Conservation (phyloP, 2,888 invertebrate species). For the Nemotelus pantherinus region DNA sequence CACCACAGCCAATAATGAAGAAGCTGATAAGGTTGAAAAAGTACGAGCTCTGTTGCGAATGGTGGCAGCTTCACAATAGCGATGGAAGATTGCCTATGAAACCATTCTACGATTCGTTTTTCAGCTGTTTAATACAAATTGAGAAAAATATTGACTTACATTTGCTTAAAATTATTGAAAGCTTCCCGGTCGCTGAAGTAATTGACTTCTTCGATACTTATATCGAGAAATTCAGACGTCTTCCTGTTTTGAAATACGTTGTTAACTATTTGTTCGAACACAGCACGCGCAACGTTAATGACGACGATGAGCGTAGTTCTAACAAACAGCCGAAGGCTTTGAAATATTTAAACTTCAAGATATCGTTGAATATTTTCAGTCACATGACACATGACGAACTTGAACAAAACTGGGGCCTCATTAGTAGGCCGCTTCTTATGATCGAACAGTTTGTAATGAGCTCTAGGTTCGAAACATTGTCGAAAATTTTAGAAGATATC, state of each 20-base stretch:
- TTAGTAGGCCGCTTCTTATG: conserved; percentile 78
- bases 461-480: conserved; percentile 75
- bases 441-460: conserved; percentile 91
- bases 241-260: conserved; percentile 73
- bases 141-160: conserved; percentile 59
- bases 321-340: conserved; percentile 52
- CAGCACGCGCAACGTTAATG: conserved; percentile 57
- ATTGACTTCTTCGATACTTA: conserved; percentile 72
- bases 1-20: conserved; percentile 60
- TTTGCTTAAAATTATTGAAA: conserved; percentile 68
- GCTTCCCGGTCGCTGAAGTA: conserved; percentile 70
- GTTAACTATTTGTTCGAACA: conserved; percentile 70
- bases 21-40: conserved; percentile 57
- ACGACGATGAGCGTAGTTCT: conserved; percentile 50
- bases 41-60: conserved; percentile 72
- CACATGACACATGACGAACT: conserved; percentile 70
- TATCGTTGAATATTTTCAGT: conserved; percentile 75
- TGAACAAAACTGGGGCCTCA: conserved; percentile 71
- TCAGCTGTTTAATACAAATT: conserved; percentile 57
- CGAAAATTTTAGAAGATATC: conserved; percentile 70
- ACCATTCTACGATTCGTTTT: conserved; percentile 58
- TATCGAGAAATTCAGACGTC: conserved; percentile 71
- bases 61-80: conserved; percentile 71
- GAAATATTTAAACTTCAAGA: conserved; percentile 67
- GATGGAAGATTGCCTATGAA: conserved; percentile 65